phyloP scores from a whole-genome alignment of 2,888 invertebrate species.

The Trissoscelio sp. region DNA sequence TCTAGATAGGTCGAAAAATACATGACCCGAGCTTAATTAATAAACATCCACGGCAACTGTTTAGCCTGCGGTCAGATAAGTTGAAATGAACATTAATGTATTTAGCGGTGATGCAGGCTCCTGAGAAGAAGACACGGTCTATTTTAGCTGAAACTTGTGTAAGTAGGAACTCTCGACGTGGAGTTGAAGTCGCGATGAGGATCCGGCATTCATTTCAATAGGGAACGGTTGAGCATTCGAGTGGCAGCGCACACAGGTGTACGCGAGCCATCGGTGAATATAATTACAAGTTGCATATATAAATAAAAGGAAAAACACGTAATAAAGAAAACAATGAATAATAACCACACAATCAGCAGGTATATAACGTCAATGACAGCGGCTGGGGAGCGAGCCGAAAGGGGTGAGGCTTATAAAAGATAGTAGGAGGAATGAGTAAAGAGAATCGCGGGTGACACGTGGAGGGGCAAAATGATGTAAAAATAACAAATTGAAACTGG shows the following conservation, averaged over 20 bases:
- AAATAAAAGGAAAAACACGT: slow-evolving; percentile 47
- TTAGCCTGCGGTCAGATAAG: slow-evolving; percentile 38
- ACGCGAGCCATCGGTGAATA: slow-evolving; percentile 54
- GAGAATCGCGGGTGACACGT: slow-evolving; percentile 68
- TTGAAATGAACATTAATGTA: slow-evolving; percentile 33
- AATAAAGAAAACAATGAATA: slow-evolving; percentile 72
- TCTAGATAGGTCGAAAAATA: slow-evolving; percentile 32
- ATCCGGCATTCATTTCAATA: slow-evolving; percentile 39
- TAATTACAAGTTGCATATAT: slow-evolving; percentile 72
- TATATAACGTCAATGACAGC: slow-evolving; percentile 67
- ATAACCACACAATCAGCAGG: slow-evolving; percentile 75
- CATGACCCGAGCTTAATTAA: slow-evolving; percentile 36
- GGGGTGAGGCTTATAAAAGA: slow-evolving; percentile 63
- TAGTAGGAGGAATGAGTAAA: slow-evolving; percentile 59
- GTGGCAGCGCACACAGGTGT: slow-evolving; percentile 31
- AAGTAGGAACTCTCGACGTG: slow-evolving; percentile 24
- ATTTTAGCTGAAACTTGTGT: slow-evolving; percentile 31
- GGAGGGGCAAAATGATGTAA: slow-evolving; percentile 79
- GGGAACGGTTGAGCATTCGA: slow-evolving; percentile 38
- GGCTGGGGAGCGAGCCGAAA: slow-evolving; percentile 38
- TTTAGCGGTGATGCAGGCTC: slow-evolving; percentile 27
- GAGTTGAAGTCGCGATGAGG: slow-evolving; percentile 22
- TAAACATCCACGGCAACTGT: slow-evolving; percentile 20
- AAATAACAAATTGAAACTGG: slow-evolving; percentile 81
- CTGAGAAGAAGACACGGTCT: slow-evolving; percentile 12